A percentile compares a stretch with the other conserved stretches of the same genome.
phyloP scores from a whole-genome alignment of 2,113 vertebrate species.

The Strix aluco region DNA sequence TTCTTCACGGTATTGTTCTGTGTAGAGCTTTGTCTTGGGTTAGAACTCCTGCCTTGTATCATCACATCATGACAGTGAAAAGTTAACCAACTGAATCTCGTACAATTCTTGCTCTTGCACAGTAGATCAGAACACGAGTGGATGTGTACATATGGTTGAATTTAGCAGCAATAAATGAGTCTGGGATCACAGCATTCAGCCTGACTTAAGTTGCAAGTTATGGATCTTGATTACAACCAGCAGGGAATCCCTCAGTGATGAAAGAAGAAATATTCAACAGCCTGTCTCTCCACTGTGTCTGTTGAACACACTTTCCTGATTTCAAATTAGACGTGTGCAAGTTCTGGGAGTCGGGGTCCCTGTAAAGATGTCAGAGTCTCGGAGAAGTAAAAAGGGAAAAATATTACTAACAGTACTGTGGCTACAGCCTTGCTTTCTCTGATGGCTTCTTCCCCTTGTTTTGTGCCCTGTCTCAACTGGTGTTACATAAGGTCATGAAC shows the following conservation, averaged over 20 bases:
- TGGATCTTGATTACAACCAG: conserved; percentile 76
- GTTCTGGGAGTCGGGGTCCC: conserved; percentile 50
- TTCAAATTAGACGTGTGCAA: conserved; percentile 61
- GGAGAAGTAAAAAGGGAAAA: neutral
- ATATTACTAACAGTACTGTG: too few species aligned
- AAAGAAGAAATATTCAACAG: conserved; percentile 70
- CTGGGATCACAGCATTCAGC: conserved; percentile 53
- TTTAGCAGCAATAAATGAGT: conserved; percentile 61
- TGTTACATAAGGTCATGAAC: neutral
- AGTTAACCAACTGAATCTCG: neutral
- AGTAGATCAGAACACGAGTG: conserved; percentile 49
- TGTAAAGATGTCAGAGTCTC: conserved; percentile 42
- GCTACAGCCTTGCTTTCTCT: neutral
- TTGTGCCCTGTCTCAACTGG: neutral
- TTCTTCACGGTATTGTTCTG: neutral
- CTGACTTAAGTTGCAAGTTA: conserved; percentile 61
- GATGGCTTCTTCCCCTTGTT: neutral
- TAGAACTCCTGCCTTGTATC: neutral
- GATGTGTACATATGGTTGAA: conserved; percentile 52
- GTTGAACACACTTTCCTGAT: conserved; percentile 68
- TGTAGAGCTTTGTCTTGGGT: neutral
- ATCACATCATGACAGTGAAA: neutral
- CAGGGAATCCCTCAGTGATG: conserved; percentile 73
- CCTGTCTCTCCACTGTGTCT: conserved; percentile 66
- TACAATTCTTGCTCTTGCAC: neutral